phyloP scores from a whole-genome alignment of 2,113 vertebrate species.

The Motacilla alba region DNA sequence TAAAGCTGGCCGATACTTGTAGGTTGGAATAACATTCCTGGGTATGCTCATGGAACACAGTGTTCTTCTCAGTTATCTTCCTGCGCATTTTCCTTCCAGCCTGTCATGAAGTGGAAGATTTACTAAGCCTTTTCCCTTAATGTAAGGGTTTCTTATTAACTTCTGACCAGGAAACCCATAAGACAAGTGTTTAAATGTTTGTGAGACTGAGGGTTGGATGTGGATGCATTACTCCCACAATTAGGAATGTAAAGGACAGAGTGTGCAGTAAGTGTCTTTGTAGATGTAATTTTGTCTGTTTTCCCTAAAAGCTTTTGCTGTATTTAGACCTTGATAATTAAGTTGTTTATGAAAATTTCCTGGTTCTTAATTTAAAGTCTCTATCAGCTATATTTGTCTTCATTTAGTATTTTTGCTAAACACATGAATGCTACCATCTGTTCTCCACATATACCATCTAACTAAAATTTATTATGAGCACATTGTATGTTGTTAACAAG shows the following conservation, averaged over 20 bases:
- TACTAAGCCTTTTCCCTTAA: not conserved
- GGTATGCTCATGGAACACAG: not conserved
- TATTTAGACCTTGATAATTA: slow-evolving; percentile 7
- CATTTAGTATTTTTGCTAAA: slow-evolving; percentile 24
- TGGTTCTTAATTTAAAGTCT: slow-evolving; percentile 26
- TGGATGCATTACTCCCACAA: not conserved
- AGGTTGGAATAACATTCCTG: not conserved
- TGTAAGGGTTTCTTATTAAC: not conserved
- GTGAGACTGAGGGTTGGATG: not conserved
- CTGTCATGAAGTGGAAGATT: not conserved
- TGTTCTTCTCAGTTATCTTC: not conserved
- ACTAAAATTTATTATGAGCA: slow-evolving; percentile 14
- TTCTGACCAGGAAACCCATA: not conserved
- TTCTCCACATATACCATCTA: not conserved
- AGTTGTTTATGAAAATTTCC: slow-evolving; percentile 17
- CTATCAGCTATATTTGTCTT: slow-evolving; percentile 37
- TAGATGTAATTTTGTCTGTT: not conserved
- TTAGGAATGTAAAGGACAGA: not conserved
- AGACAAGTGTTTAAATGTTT: not conserved
- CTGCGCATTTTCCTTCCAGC: not conserved
- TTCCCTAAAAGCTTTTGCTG: not conserved
- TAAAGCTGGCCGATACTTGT: not conserved
- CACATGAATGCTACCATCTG: not conserved
- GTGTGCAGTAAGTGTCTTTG: not conserved
- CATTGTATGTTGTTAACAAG: not conserved